phyloP scores from a whole-genome alignment of 2,888 invertebrate genomes.

The Autographa pulchrina region DNA sequence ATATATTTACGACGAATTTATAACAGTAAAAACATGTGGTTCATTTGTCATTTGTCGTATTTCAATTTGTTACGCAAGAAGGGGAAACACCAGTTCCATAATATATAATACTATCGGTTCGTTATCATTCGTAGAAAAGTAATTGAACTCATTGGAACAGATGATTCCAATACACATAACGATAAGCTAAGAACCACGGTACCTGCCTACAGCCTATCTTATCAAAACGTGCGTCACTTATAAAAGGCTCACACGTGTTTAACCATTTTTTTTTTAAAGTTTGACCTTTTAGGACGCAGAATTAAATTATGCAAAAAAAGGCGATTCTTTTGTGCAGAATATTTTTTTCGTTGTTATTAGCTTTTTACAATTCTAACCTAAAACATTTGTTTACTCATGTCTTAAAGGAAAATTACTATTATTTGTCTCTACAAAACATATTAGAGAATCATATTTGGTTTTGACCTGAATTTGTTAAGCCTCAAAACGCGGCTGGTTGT shows the following conservation, averaged over 20 bases:
- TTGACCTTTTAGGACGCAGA: not conserved
- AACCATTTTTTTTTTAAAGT: not conserved
- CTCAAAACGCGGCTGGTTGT: not conserved
- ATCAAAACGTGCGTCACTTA: slow-evolving; percentile 13
- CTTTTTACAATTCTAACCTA: no score
- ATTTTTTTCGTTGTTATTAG: no score
- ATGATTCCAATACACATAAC: slow-evolving; percentile 20
- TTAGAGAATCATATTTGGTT: not conserved
- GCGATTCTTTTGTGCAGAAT: no score
- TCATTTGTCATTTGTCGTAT: not conserved
- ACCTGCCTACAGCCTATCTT: slow-evolving; percentile 9
- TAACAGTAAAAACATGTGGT: not conserved
- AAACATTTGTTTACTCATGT: no score
- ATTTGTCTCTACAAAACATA: not conserved
- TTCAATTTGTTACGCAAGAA: not conserved
- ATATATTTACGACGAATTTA: not conserved
- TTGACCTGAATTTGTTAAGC: slow-evolving; percentile 6
- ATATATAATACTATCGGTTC: not conserved
- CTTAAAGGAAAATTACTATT: not conserved
- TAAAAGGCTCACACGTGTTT: not conserved
- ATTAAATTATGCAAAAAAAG: no score
- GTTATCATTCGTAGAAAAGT: slow-evolving; percentile 29
- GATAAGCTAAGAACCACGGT: slow-evolving; percentile 24
- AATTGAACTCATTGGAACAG: slow-evolving; percentile 25
- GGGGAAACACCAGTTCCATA: not conserved